These are phyloP conservation scores for Lamprologus sp. DNA, from an alignment of 2,113 vertebrate species.

Conservation along the genomic window DNA sequence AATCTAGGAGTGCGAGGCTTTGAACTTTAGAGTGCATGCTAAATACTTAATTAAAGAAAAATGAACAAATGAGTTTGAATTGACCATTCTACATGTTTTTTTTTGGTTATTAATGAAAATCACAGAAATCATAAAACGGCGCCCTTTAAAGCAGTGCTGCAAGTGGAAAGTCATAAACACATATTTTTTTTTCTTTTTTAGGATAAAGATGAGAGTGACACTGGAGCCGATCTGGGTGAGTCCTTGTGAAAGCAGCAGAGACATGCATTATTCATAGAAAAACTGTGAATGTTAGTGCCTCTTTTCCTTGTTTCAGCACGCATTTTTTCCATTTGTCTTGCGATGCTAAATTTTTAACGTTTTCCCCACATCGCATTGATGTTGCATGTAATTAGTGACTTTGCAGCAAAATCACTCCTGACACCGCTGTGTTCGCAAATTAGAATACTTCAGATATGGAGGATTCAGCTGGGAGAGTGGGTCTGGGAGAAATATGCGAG, in stretches of 20 bases:
- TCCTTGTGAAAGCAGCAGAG: conserved; percentile 50
- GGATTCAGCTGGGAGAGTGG: conserved; percentile 85
- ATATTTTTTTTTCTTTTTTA: conserved; percentile 6
- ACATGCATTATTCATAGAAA: conserved; percentile 93
- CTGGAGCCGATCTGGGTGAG: conserved; percentile 15
- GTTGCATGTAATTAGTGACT: conserved; percentile 95
- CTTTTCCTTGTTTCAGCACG: conserved; percentile 87
- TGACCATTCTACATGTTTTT: background rate
- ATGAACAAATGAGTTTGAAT: background rate
- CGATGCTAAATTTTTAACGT: conserved; percentile 95
- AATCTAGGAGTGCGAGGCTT: background rate
- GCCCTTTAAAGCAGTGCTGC: conserved; percentile 22
- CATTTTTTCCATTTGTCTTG: conserved; percentile 88
- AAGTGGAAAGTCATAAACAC: conserved; percentile 33
- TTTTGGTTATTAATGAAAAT: conserved; percentile 32
- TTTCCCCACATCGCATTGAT: conserved; percentile 92
- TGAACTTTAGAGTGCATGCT: background rate
- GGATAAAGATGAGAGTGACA: conserved; percentile 37
- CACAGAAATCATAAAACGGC: conserved; percentile 19
- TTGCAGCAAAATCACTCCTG: conserved; percentile 95
- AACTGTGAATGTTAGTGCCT: conserved; percentile 81
- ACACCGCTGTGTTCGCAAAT: conserved; percentile 90
- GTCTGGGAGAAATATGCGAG: conserved; percentile 75
- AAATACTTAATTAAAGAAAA: background rate
- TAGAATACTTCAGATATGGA: conserved; percentile 86